Conservation (phyloP, 1,140 invertebrate genomes). For the Aphelenchoides besseyi region DNA sequence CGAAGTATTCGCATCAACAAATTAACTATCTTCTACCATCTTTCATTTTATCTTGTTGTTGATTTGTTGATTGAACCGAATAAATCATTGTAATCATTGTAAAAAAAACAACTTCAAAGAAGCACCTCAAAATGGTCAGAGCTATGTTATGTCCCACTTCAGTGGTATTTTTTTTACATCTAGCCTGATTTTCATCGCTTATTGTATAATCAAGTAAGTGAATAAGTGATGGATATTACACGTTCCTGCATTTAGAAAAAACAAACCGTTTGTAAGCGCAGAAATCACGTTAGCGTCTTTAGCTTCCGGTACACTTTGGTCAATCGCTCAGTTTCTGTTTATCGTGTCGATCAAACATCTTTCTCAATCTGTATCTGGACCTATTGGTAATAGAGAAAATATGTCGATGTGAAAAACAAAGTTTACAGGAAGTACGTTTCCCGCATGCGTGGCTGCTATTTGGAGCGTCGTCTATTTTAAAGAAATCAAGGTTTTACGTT, state of each 20-base stretch:
- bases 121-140: slow-evolving; percentile 11
- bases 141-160: slow-evolving; percentile 9
- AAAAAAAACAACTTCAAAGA: not conserved
- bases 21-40: too few species aligned
- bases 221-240: not conserved
- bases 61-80: too few species aligned
- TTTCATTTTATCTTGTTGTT: too few species aligned
- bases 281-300: slow-evolving; percentile 16
- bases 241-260: slow-evolving; percentile 16
- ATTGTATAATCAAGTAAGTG: slow-evolving; percentile 14
- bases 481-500: slow-evolving; percentile 5
- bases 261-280: slow-evolving; percentile 6
- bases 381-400: too few species aligned
- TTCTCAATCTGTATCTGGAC: not conserved
- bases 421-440: slow-evolving; percentile 18
- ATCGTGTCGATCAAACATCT: slow-evolving; percentile 8
- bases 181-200: not conserved
- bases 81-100: too few species aligned
- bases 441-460: not conserved
- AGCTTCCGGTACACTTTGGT: not conserved
- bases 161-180: slow-evolving; percentile 14
- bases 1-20: too few species aligned
- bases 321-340: slow-evolving; percentile 4
- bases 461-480: slow-evolving; percentile 13
- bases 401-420: too few species aligned